Evolutionary conservation across 2,888 invertebrate genomes (phyloP).

Genomic region (Apotomis capreana): DNA sequence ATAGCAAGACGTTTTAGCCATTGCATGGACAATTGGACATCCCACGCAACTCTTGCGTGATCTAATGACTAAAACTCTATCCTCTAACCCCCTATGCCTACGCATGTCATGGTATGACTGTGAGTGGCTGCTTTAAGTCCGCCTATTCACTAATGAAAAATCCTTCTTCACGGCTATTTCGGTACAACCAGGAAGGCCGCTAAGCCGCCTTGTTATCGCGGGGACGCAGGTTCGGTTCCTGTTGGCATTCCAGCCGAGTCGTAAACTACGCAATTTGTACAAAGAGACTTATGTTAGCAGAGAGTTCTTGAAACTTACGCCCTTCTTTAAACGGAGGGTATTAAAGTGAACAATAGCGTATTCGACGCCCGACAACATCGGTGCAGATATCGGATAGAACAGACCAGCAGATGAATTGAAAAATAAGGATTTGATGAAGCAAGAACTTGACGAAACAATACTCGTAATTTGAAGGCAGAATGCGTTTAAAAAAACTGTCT

Average conservation of each 20-base stretch:
- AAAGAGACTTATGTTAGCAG: neutral
- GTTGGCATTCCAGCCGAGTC: slow-evolving; percentile 69
- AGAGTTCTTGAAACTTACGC: neutral
- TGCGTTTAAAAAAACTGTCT: no score
- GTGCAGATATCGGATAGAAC: neutral
- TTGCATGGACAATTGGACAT: no score
- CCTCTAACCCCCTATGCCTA: no score
- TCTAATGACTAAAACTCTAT: no score
- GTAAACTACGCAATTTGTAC: slow-evolving; percentile 53
- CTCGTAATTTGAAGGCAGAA: no score
- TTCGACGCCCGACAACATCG: neutral
- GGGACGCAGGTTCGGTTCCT: slow-evolving; percentile 62
- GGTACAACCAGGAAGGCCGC: slow-evolving; percentile 49
- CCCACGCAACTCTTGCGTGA: no score
- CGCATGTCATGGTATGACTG: neutral
- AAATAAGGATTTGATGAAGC: neutral
- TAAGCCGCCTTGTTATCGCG: slow-evolving; percentile 57
- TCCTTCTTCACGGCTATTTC: neutral
- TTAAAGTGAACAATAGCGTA: neutral
- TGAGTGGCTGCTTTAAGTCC: neutral
- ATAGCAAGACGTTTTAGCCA: no score
- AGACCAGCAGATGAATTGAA: neutral
- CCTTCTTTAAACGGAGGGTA: neutral
- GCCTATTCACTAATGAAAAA: slow-evolving; percentile 5
- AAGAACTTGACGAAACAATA: no score